phyloP scores from a whole-genome alignment of 2,888 invertebrate species.

The Xestia ashworthii region DNA sequence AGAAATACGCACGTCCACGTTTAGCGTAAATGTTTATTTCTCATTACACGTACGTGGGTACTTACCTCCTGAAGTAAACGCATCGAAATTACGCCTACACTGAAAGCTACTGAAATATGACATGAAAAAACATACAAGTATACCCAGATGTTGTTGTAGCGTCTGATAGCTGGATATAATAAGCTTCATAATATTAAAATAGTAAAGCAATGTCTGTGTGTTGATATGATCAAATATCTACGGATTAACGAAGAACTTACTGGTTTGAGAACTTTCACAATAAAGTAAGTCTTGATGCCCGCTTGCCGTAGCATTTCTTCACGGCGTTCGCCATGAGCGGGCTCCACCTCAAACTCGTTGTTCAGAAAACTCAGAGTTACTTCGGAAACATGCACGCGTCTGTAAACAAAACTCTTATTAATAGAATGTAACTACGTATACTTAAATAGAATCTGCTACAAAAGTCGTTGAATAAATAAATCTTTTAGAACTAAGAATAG shows the following conservation, averaged over 20 bases:
- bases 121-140: conserved; percentile 28
- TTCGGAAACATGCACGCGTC: conserved; percentile 98
- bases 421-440: conserved; percentile 63
- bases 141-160: neutral
- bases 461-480: conserved; percentile 59
- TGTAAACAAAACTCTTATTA: conserved; percentile 81
- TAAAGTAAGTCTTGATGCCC: conserved; percentile 97
- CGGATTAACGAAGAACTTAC: conserved; percentile 83
- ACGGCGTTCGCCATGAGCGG: conserved; percentile 97
- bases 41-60: conserved; percentile 28
- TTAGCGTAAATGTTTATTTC: conserved; percentile 57
- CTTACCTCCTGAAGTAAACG: conserved; percentile 26
- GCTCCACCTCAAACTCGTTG: conserved; percentile 98
- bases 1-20: conserved; percentile 53
- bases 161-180: conserved; percentile 17
- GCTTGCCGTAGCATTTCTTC: conserved; percentile 97
- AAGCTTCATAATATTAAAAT: conserved; percentile 4
- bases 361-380: conserved; percentile 96
- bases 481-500: conserved; percentile 47
- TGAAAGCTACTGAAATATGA: conserved; percentile 34
- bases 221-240: conserved; percentile 53
- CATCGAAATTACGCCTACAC: conserved; percentile 34
- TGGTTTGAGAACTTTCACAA: conserved; percentile 96
- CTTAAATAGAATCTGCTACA: conserved; percentile 60
- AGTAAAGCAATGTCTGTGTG: neutral